These are phyloP conservation scores for Ailuropoda melanoleuca DNA, from an alignment of 2,113 vertebrate genomes.

Conservation along the genomic window DNA sequence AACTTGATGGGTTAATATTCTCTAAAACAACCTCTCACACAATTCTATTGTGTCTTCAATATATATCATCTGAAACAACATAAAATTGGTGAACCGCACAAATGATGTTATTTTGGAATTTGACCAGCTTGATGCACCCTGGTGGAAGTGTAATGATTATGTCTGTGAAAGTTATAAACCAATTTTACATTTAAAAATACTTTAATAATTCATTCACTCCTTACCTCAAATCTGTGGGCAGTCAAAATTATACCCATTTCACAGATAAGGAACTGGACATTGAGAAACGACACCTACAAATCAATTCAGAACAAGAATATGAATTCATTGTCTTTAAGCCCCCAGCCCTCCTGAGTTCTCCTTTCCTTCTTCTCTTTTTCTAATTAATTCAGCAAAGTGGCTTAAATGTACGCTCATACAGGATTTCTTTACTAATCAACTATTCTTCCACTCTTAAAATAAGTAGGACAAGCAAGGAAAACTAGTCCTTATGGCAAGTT, in stretches of 20 bases:
- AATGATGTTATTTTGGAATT: neutral
- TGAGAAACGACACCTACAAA: neutral
- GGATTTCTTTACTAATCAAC: slow-evolving; percentile 12
- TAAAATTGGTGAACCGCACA: neutral
- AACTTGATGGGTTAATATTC: slow-evolving; percentile 17
- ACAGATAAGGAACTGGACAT: slow-evolving; percentile 16
- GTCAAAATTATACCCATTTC: slow-evolving; percentile 14
- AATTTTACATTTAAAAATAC: slow-evolving; percentile 60
- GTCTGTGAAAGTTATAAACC: slow-evolving; percentile 16
- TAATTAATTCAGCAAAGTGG: neutral
- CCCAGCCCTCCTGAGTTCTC: neutral
- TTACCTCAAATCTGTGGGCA: slow-evolving; percentile 1
- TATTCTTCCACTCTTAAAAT: neutral
- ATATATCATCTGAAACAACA: neutral
- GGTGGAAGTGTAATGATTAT: neutral
- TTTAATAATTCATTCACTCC: slow-evolving; percentile 35
- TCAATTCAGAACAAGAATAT: slow-evolving; percentile 9
- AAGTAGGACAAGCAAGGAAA: neutral
- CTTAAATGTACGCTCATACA: neutral
- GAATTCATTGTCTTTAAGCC: neutral
- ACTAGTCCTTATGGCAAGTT: neutral
- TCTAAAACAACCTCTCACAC: slow-evolving; percentile 17
- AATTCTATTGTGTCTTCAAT: neutral
- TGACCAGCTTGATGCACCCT: neutral
- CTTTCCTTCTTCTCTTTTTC: neutral